Base-by-base conservation (phyloP, 1,140 invertebrate genomes). In the Hormaphis cornu region DNA sequence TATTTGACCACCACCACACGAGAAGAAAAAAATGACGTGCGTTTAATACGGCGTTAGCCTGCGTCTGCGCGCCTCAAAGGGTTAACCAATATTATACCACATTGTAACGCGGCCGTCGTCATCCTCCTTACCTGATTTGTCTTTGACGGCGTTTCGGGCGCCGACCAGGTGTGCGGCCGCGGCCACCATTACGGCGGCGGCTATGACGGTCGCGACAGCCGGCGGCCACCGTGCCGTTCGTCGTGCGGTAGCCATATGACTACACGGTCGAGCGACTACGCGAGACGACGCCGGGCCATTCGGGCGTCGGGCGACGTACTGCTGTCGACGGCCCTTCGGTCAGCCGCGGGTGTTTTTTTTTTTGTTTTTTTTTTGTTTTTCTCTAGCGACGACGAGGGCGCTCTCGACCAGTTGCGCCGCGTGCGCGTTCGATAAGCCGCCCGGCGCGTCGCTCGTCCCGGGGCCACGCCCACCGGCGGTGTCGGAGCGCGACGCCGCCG, bases 71-170 rank as follows among this genome's bases (percentile, higher is more conserved):
- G n/a, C n/a, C n/a, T n/a, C n/a, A n/a, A n/a, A n/a, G n/a, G n/a
- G n/a, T n/a, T n/a, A n/a, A n/a, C n/a, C n/a, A n/a, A n/a, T n/a
- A n/a, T n/a, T n/a, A n/a, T n/a, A n/a, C n/a, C n/a, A n/a, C n/a
- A n/a, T n/a, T n/a, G n/a, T n/a, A n/a, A n/a, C n/a, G n/a, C n/a
- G n/a, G n/a, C n/a, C n/a, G n/a, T n/a, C n/a, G n/a, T n/a, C n/a
- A n/a, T n/a, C n/a, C n/a, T n/a, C 26, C 61, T 66, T 66, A 66
- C 61, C 61, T 33, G 61, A 66, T 48, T 66, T 66, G 44, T 66
- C 61, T 66, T 66, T 66, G 61, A 50, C 61, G 1, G 44, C 28
- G 8, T 33, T 50, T 22, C 20, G 44, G 18, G 28, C 28, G 59
- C 24, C 59, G 26, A 18, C 61, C 44, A 35, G 42, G 37, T 20